phyloP scores from a whole-genome alignment of 2,888 invertebrate species.

The Ectemnius continuus region DNA sequence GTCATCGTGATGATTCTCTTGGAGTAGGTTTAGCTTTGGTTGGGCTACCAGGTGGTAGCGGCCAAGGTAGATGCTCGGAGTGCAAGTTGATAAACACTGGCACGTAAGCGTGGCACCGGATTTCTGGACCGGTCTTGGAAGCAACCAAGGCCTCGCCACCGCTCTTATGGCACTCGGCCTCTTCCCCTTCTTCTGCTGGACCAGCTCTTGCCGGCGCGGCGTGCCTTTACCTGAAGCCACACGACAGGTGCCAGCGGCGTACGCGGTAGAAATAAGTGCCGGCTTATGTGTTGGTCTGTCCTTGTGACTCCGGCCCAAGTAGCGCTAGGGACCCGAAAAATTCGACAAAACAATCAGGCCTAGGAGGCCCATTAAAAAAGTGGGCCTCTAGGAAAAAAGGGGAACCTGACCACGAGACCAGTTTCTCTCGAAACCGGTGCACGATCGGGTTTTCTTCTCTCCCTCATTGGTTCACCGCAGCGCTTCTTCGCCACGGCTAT shows the following conservation, averaged over 20 bases:
- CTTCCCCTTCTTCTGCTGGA: constrained; percentile 56
- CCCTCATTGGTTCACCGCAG: constrained; percentile 22
- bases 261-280: constrained; percentile 70
- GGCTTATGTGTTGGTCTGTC: constrained; percentile 46
- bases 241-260: constrained; percentile 76
- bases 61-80: neutral
- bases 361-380: constrained; percentile 17
- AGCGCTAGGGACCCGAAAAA: constrained; percentile 21
- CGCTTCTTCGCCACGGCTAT: constrained; percentile 23
- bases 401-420: constrained; percentile 21
- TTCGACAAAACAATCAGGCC: constrained; percentile 34
- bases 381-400: neutral
- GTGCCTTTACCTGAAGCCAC: constrained; percentile 68
- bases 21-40: constrained; percentile 12
- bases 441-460: neutral
- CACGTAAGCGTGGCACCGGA: constrained; percentile 76
- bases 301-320: neutral
- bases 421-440: constrained; percentile 30
- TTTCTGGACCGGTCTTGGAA: constrained; percentile 75
- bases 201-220: constrained; percentile 28
- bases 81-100: constrained; percentile 72
- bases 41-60: neutral
- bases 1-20: constrained; percentile 32
- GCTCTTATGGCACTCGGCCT: constrained; percentile 64
- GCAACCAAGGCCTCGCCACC: constrained; percentile 56